Evolutionary conservation across 2,888 invertebrate genomes (phyloP), one percentile per base, ranked within the genome.

Genomic region (Ophioninae sp.): DNA sequence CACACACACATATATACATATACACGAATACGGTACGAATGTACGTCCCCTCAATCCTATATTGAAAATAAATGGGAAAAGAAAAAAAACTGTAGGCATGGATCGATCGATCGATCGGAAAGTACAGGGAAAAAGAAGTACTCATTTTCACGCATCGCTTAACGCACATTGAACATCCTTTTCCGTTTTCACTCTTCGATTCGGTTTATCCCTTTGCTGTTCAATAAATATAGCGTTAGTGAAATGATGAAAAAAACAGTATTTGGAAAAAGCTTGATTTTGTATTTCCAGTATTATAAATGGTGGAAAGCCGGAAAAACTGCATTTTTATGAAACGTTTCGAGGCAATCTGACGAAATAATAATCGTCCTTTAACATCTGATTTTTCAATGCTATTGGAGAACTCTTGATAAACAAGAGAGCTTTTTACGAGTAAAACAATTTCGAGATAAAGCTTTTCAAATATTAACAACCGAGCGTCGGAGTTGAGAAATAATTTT

Each of bases 171-270:
- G 44, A 17, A 30, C 51, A 39, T 23, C 23, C 23, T 68, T 68
- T 51, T 68, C 17, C 68, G 30, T 68, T 68, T 68, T 68, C 23
- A 68, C 51, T 51, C 68, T 68, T 51, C 30, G 41, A 10, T 44
- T 23, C 68, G 51, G 23, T 23, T 1, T 68, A 68, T 68, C 51
- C 44, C 51, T 51, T 51, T 6, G 17, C 2, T 51, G 17, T 51
- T 17, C 17, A 17, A 51, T 13, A 5, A 17, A 51, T 13, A 51
- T 51, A 13, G 51, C 51, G 68, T 68, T 17, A 51, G 51, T 68
- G 30, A 30, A 30, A 30, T 3, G 68, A 68, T 68, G 39, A 44
- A 68, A 44, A 51, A 23, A 44, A 17, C 7, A 51, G 17, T 51
- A 51, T 51, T 0, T 2, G 13, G 17, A 17, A 2, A 17, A 51